Base-by-base conservation (phyloP, 2,888 invertebrate genomes). In the Eretmocerus hayati region DNA sequence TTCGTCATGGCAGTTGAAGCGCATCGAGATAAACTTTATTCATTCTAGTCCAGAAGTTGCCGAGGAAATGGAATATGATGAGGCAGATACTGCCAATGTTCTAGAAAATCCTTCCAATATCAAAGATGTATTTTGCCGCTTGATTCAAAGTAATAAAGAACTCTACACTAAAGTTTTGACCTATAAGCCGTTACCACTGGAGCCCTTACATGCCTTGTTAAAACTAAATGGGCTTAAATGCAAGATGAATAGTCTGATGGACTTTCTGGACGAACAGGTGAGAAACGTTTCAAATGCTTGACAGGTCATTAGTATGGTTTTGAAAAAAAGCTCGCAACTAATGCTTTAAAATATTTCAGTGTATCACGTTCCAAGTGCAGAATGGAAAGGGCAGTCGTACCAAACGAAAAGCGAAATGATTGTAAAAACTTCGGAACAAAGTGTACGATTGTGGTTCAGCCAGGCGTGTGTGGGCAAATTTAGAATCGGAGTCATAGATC, bases 191-290 rank as follows among this genome's bases (percentile, higher is more conserved):
- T 56, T 79, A 47, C 71, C 74, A 56, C 57, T 79, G 15, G 74
- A 75, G 54, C 59, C 65, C 2, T 60, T 78, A 30, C 72, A 72
- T 53, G 53, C 58, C 13, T 63, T 63, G 46, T 55, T 79, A 4
- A 75, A 72, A 53, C 60, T 63, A 16, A 61, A 64, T 40, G 75
- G 74, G 9, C 65, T 75, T 6, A 75, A 73, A 56, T 72, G 74
- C 50, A 74, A 71, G 21, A 57, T 69, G 36, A 66, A 66, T 37
- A 65, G 66, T 33, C 60, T 79, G 1, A 72, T 75, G 65, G 71
- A 75, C 50, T 75, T 73, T 53, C 61, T 79, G 19, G 78, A 79
- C 65, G 74, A 77, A 54, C 67, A 76, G 64, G 75, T 75, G 54
- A 54, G 54, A 49, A 20, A n/a, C 13, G 21, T 15, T 15, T 35